Conservation (phyloP, 2,888 invertebrate genomes). For the Thyatira batis region DNA sequence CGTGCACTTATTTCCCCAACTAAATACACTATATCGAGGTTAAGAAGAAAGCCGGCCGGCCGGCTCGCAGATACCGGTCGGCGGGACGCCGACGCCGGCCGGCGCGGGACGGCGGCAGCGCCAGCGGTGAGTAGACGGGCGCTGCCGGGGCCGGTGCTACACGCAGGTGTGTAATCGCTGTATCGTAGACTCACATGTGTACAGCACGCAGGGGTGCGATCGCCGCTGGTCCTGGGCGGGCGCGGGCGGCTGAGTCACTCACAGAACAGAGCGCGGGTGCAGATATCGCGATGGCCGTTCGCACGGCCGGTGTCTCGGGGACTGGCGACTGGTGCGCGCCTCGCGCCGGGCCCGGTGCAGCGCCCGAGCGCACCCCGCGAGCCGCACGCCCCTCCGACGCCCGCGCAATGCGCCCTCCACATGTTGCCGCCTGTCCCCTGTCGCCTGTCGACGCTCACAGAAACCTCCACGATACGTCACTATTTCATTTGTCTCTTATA, state of each 20-base stretch:
- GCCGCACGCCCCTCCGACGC: conserved; percentile 53
- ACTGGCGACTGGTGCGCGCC: conserved; percentile 66
- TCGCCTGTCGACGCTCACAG: conserved; percentile 38
- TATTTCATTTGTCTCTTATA: conserved; percentile 6
- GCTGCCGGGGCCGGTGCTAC: conserved; percentile 15
- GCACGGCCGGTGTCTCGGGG: conserved; percentile 80
- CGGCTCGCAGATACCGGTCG: conserved; percentile 27
- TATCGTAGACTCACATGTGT: conserved; percentile 67
- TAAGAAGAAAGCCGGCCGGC: conserved; percentile 73
- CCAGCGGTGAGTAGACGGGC: conserved; percentile 14
- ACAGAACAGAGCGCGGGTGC: conserved; percentile 49
- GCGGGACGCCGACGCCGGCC: conserved; percentile 23
- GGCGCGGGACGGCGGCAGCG: conserved; percentile 23
- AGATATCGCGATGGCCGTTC: conserved; percentile 75
- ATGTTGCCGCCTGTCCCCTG: conserved; percentile 41
- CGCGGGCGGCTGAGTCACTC: conserved; percentile 59
- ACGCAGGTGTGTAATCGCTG: conserved; percentile 26
- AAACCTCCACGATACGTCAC: conserved; percentile 54
- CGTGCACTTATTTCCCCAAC: conserved; percentile 42
- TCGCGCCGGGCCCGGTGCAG: conserved; percentile 57
- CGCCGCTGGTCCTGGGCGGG: conserved; percentile 64
- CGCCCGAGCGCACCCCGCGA: conserved; percentile 69
- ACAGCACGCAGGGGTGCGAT: conserved; percentile 53
- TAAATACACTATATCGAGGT: conserved; percentile 57
- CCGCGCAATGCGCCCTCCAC: conserved; percentile 70